These are phyloP conservation scores for Agelastica alni DNA, from an alignment of 2,888 invertebrate genomes.

Conservation along the genomic window DNA sequence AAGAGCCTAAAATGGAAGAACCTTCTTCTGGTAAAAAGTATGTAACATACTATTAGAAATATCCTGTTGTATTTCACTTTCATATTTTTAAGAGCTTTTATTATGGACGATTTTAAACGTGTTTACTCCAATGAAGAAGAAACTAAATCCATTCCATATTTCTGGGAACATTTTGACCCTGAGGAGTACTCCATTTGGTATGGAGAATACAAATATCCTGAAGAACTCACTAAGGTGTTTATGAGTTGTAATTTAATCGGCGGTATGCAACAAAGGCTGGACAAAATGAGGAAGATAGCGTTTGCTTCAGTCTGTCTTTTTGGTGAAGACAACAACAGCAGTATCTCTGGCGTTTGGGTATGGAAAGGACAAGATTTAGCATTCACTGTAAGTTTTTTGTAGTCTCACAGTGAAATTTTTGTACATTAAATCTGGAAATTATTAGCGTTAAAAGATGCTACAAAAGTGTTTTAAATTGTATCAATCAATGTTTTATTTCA, in stretches of 20 bases:
- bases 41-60: too few species aligned
- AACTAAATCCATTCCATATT: conserved; percentile 90
- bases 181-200: conserved; percentile 97
- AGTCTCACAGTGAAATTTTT: too few species aligned
- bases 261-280: conserved; percentile 97
- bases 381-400: conserved; percentile 74
- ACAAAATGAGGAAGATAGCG: conserved; percentile 96
- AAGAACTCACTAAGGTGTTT: conserved; percentile 77
- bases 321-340: conserved; percentile 88
- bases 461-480: not conserved
- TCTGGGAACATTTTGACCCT: conserved; percentile 97
- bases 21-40: conserved; percentile 88
- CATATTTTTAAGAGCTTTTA: conserved; percentile 71
- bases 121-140: conserved; percentile 97
- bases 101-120: conserved; percentile 97
- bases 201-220: conserved; percentile 94
- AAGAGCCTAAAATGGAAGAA: conserved; percentile 85
- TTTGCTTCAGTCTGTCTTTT: conserved; percentile 94
- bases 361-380: conserved; percentile 96
- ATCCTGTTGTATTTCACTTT: too few species aligned
- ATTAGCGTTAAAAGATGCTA: not conserved
- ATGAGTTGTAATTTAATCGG: conserved; percentile 99
- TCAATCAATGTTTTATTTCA: conserved; percentile 52
- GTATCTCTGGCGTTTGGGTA: conserved; percentile 96
- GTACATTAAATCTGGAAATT: too few species aligned